phyloP scores from a whole-genome alignment of 2,113 vertebrate genomes.

The Urocitellus parryii region DNA sequence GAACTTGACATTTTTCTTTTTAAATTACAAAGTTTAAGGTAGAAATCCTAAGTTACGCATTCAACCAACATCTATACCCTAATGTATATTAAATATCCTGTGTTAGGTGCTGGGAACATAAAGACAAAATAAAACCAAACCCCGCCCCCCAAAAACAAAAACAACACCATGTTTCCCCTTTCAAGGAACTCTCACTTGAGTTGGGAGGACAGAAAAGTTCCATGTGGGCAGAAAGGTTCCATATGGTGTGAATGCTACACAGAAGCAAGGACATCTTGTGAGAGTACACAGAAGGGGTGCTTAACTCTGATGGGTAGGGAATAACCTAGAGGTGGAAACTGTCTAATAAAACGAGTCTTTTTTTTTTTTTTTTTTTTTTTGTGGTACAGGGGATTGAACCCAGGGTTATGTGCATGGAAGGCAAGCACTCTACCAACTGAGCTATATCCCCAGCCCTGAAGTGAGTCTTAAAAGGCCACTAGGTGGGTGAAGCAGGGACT shows the following conservation, averaged over 20 bases:
- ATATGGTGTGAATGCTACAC: background rate
- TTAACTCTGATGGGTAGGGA: background rate
- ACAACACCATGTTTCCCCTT: background rate
- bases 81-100: background rate
- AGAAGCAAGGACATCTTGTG: background rate
- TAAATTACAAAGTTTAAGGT: conserved; percentile 22
- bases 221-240: background rate
- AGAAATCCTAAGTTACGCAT: background rate
- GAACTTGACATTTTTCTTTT: conserved; percentile 13
- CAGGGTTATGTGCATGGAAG: too few species aligned
- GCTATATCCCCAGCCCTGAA: too few species aligned
- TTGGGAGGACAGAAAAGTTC: background rate
- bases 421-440: too few species aligned
- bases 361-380: too few species aligned
- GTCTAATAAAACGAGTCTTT: too few species aligned
- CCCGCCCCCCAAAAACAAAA: background rate
- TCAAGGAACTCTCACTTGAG: background rate
- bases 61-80: background rate
- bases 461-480: background rate
- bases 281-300: background rate
- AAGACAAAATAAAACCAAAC: background rate
- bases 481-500: background rate
- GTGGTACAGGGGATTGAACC: too few species aligned
- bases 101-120: background rate
- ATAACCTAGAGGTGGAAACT: background rate